These are phyloP conservation scores for Diarsia dahlii DNA, from an alignment of 2,888 invertebrate genomes.

Conservation along the genomic window DNA sequence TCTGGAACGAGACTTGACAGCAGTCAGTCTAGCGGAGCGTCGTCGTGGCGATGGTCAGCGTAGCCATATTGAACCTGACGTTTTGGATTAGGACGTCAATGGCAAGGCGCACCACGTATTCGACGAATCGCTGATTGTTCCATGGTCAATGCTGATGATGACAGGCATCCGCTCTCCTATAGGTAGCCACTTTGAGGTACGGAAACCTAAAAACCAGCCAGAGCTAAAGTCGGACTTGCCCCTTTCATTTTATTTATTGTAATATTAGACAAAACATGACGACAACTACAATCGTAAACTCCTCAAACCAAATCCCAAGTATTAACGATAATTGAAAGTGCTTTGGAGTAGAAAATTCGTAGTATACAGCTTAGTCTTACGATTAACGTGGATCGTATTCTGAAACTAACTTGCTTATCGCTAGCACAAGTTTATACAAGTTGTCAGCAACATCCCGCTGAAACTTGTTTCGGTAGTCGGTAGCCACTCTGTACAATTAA, in stretches of 20 bases:
- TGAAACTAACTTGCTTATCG: constrained; percentile 58
- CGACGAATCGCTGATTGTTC: no score
- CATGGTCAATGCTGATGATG: no score
- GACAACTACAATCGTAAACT: neutral
- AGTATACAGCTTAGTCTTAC: constrained; percentile 21
- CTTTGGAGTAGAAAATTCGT: constrained; percentile 34
- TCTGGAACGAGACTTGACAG: no score
- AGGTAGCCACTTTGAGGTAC: no score
- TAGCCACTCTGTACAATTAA: constrained; percentile 52
- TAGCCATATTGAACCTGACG: no score
- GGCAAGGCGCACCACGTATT: no score
- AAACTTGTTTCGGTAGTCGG: constrained; percentile 40
- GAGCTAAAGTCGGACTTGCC: no score
- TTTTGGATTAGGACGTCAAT: no score
- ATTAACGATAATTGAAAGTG: constrained; percentile 22
- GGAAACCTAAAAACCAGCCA: no score
- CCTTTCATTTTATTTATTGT: neutral
- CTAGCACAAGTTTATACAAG: constrained; percentile 55
- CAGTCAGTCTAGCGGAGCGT: no score
- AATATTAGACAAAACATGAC: neutral
- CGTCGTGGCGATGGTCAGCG: no score
- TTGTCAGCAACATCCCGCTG: constrained; percentile 59
- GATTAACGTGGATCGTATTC: constrained; percentile 48
- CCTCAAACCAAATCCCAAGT: constrained; percentile 19
- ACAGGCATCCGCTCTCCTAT: no score